Conservation (phyloP, 2,888 invertebrate species). For the Acleris cristana region DNA sequence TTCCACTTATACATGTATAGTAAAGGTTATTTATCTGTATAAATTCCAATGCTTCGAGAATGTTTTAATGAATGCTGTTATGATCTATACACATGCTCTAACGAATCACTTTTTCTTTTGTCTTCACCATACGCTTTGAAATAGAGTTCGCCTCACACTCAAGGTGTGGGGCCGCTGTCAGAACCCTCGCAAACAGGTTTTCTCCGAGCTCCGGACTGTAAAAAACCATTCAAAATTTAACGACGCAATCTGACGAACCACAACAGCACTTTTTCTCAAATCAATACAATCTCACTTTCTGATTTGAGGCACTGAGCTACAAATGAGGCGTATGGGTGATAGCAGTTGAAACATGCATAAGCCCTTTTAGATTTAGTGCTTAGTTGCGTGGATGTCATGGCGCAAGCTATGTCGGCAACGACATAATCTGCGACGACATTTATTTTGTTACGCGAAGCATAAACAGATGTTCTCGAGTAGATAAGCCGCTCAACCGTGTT, state of each 20-base stretch:
- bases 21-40: too few relatives aligned
- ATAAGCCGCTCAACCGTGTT: slow-evolving; percentile 64
- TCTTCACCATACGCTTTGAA: slow-evolving; percentile 14
- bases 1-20: too few relatives aligned
- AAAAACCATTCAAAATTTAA: slow-evolving; percentile 74
- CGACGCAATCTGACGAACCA: slow-evolving; percentile 59
- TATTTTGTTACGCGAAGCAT: slow-evolving; percentile 64
- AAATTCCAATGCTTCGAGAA: too few relatives aligned
- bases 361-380: slow-evolving; percentile 7
- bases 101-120: slow-evolving; percentile 29
- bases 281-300: slow-evolving; percentile 66
- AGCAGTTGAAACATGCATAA: background rate
- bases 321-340: background rate
- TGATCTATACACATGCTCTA: slow-evolving; percentile 4
- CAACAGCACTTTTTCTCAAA: slow-evolving; percentile 56
- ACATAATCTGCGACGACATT: slow-evolving; percentile 68
- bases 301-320: slow-evolving; percentile 41
- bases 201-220: slow-evolving; percentile 51
- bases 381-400: slow-evolving; percentile 46
- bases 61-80: background rate
- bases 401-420: slow-evolving; percentile 55
- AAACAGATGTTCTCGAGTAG: slow-evolving; percentile 66
- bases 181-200: slow-evolving; percentile 66
- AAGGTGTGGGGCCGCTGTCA: slow-evolving; percentile 53
- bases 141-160: slow-evolving; percentile 36